A percentile compares a stretch with the other conserved stretches of the same genome.
These are phyloP conservation scores for Archaeoteleia sp. DNA, from an alignment of 2,888 invertebrate genomes.

Conservation along the genomic window DNA sequence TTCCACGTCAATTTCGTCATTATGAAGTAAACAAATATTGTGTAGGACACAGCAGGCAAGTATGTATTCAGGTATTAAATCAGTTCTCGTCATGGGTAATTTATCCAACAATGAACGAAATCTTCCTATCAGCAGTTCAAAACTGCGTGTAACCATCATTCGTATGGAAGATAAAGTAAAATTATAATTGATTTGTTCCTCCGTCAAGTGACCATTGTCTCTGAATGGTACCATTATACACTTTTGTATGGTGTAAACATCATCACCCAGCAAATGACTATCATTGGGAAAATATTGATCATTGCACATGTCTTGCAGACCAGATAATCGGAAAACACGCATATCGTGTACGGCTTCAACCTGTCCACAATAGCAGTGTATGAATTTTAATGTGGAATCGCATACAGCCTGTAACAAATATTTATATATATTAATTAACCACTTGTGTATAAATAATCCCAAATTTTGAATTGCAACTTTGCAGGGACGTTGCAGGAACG, in stretches of 20 bases:
- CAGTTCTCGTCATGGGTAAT: constrained; percentile 2
- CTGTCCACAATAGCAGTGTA: constrained; percentile 36
- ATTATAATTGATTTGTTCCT: constrained; percentile 40
- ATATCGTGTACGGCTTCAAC: constrained; percentile 43
- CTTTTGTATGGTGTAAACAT: constrained; percentile 37
- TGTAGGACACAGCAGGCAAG: not conserved
- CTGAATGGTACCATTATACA: constrained; percentile 39
- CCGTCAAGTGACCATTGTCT: too few species aligned
- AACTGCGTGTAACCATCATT: constrained; percentile 36
- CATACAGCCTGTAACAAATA: constrained; percentile 31
- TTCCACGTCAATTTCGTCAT: too few species aligned
- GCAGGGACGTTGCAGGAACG: too few species aligned
- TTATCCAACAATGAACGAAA: not conserved
- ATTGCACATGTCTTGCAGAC: constrained; percentile 18
- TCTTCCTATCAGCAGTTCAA: constrained; percentile 1
- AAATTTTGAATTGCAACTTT: too few species aligned
- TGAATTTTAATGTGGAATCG: constrained; percentile 25
- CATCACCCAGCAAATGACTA: constrained; percentile 38
- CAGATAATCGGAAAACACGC: constrained; percentile 36
- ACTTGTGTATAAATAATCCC: too few species aligned
- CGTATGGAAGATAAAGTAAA: constrained; percentile 18
- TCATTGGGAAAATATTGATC: constrained; percentile 27
- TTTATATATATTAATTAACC: too few species aligned
- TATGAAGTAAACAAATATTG: constrained; percentile 15
- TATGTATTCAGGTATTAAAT: not conserved